phyloP scores from a whole-genome alignment of 2,113 vertebrate genomes.

The Carassius auratus region DNA sequence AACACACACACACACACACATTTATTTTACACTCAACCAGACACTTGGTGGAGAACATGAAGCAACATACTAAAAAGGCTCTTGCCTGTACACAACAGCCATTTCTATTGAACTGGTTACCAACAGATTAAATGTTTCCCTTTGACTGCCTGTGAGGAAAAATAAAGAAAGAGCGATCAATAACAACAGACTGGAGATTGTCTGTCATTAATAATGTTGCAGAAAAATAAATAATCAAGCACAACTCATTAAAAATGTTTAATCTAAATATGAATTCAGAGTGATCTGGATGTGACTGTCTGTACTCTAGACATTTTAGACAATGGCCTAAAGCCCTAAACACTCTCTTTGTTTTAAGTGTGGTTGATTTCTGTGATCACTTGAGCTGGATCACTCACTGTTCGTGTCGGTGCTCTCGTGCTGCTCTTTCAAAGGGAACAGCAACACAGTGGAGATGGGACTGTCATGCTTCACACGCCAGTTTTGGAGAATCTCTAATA shows the following conservation, averaged over 20 bases:
- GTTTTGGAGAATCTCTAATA: slow-evolving; percentile 80
- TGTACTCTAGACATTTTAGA: background rate
- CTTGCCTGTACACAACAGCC: slow-evolving; percentile 86
- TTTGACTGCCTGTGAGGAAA: slow-evolving; percentile 22
- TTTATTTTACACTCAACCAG: background rate
- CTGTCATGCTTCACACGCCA: slow-evolving; percentile 88
- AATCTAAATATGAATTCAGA: background rate
- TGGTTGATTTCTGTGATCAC: background rate
- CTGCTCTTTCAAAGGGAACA: slow-evolving; percentile 74
- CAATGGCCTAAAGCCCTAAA: background rate
- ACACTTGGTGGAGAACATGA: background rate
- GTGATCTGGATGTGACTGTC: background rate
- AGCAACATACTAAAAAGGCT: background rate
- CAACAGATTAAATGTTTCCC: slow-evolving; percentile 76
- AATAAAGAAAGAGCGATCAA: background rate
- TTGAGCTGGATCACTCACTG: slow-evolving; percentile 51
- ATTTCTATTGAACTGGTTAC: slow-evolving; percentile 87
- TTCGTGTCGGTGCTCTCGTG: slow-evolving; percentile 22
- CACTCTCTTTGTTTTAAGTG: background rate
- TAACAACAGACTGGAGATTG: background rate
- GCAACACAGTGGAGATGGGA: slow-evolving; percentile 84
- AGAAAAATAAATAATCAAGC: background rate
- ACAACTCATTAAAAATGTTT: background rate
- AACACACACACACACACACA: slow-evolving; percentile 44
- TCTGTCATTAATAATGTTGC: background rate